Evolutionary conservation across 2,113 vertebrate species (phyloP).

Genomic region (Empidonax alnorum): DNA sequence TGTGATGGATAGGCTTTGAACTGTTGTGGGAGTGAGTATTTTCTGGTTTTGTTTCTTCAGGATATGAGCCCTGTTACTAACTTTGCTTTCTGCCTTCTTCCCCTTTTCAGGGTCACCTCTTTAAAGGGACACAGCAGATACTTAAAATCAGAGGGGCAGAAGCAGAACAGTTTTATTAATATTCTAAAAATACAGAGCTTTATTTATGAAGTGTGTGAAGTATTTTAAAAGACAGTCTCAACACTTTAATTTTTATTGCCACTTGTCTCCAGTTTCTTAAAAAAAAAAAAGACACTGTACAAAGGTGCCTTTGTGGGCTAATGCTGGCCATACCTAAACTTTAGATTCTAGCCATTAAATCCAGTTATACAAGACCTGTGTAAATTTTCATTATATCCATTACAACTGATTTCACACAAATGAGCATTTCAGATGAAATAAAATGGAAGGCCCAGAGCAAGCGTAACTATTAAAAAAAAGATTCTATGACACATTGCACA

Average conservation of each 20-base stretch:
- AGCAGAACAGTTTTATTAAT: slow-evolving; percentile 53
- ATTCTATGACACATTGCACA: neutral
- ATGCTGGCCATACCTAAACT: slow-evolving; percentile 14
- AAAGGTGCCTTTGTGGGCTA: slow-evolving; percentile 59
- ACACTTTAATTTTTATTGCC: slow-evolving; percentile 65
- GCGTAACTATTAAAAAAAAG: neutral
- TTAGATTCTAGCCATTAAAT: slow-evolving; percentile 1
- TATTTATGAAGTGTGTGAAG: slow-evolving; percentile 66
- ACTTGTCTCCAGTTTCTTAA: slow-evolving; percentile 55
- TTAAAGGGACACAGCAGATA: neutral
- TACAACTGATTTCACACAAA: slow-evolving; percentile 41
- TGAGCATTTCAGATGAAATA: slow-evolving; percentile 20
- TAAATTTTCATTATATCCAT: slow-evolving; percentile 50
- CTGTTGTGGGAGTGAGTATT: neutral
- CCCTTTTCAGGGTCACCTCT: neutral
- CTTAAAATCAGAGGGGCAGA: neutral
- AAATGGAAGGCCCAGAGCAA: slow-evolving; percentile 14
- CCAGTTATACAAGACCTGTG: slow-evolving; percentile 32
- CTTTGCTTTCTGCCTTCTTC: slow-evolving; percentile 8
- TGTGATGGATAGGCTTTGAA: neutral
- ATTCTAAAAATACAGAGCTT: slow-evolving; percentile 42
- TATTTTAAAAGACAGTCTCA: slow-evolving; percentile 66
- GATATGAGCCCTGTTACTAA: neutral
- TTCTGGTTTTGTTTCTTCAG: neutral
- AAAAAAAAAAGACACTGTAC: neutral